Base-by-base conservation (phyloP, 1,140 invertebrate species). In the Drosophila baimaii region DNA sequence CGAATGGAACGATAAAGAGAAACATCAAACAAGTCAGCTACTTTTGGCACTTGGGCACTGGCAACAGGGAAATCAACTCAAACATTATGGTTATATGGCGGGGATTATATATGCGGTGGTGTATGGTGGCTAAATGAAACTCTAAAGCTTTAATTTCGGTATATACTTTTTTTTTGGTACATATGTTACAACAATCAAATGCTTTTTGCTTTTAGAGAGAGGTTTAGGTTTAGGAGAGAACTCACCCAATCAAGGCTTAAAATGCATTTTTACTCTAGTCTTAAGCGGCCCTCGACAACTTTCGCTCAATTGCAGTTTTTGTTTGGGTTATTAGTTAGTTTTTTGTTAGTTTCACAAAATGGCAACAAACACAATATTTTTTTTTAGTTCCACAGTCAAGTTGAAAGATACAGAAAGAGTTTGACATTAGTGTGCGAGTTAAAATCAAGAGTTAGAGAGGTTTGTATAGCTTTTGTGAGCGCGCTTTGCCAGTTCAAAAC, bases 341-440 rank as follows among this genome's bases (percentile, higher is more conserved):
- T 55, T 49, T 57, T 43, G 59, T 70, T 69, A 76, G 66, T 78
- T 75, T 70, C 52, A 63, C 63, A 82, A 88, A 71, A 58, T 55
- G 31, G 65, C 68, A 57, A 71, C 64, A 71, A 63, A 77, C 68
- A 86, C 72, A 79, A 52, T 29, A 79, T 79, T 65, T 51, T 58
- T 29, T 51, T 41, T 41, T 52, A 54, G 51, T 54, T 72, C 79
- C 83, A 84, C 76, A 78, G 83, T 80, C 77, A 81, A 86, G 84
- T 83, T 83, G 81, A 90, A 90, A 89, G 85, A 89, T 75, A 89
- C 74, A 89, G 81, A 89, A 89, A 89, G 85, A 89, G 84, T 90
- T 89, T 85, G 77, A 72, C 84, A 89, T 89, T 89, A 89, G 84
- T 89, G 84, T 89, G 84, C 73, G 70, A 54, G 51, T 58, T 77